These are phyloP conservation scores for Danio tinwini DNA, from an alignment of 2,797 vertebrate species.

Conservation along the genomic window DNA sequence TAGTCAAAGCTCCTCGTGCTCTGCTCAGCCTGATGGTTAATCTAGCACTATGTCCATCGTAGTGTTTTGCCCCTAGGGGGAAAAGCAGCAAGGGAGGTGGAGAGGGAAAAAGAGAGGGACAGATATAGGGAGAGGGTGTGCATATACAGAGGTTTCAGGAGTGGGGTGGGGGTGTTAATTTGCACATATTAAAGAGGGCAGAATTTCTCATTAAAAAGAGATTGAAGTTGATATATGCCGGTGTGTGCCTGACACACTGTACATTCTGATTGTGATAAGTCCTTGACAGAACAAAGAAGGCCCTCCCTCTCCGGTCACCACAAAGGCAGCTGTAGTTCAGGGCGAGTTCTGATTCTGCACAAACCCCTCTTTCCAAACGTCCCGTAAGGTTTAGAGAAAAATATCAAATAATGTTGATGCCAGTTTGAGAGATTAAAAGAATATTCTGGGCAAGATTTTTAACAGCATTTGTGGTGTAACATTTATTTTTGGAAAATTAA, in stretches of 20 bases:
- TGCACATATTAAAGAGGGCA: constrained; percentile 86
- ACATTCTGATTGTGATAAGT: constrained; percentile 82
- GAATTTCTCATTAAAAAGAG: constrained; percentile 87
- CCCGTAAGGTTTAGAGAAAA: background rate
- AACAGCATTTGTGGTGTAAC: background rate
- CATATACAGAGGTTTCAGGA: constrained; percentile 46
- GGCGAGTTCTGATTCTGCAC: constrained; percentile 22
- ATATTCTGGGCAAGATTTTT: background rate
- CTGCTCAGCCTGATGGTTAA: constrained; percentile 56
- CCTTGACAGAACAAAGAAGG: constrained; percentile 83
- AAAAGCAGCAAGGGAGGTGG: constrained; percentile 31
- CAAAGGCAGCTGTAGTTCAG: constrained; percentile 32
- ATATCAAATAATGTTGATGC: background rate
- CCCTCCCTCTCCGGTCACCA: constrained; percentile 63
- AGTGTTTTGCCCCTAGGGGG: constrained; percentile 62
- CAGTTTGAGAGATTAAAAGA: background rate
- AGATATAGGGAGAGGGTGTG: constrained; percentile 52
- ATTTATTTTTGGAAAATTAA: background rate
- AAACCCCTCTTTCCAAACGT: constrained; percentile 24
- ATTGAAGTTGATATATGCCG: constrained; percentile 87
- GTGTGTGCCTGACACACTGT: constrained; percentile 82
- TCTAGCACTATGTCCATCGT: constrained; percentile 58
- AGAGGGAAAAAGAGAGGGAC: constrained; percentile 20
- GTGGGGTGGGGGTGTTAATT: constrained; percentile 79
- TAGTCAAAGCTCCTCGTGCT: constrained; percentile 46